Conservation (phyloP, 1,140 invertebrate genomes). For the Dendrolimus kikuchii region DNA sequence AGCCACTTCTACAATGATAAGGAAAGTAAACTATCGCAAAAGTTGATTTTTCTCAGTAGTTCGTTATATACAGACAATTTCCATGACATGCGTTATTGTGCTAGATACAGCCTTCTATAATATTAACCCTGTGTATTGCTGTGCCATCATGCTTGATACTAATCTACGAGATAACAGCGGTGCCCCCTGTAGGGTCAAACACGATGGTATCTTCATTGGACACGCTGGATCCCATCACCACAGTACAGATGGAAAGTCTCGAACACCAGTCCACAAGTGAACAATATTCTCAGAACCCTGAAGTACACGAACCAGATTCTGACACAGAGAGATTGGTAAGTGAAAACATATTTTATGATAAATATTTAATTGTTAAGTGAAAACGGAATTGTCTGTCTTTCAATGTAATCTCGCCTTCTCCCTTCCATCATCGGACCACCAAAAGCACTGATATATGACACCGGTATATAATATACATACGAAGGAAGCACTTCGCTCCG, state of each 20-base stretch:
- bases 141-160: slow-evolving; percentile 60
- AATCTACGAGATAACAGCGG: slow-evolving; percentile 68
- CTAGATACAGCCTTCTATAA: too few relatives aligned
- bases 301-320: slow-evolving; percentile 63
- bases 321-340: slow-evolving; percentile 63
- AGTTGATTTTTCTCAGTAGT: too few relatives aligned
- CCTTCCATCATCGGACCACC: too few relatives aligned
- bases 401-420: too few relatives aligned
- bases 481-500: too few relatives aligned
- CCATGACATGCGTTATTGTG: too few relatives aligned
- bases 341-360: neutral
- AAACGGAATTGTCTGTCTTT: neutral
- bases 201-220: slow-evolving; percentile 83
- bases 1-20: too few relatives aligned
- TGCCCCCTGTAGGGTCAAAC: slow-evolving; percentile 75
- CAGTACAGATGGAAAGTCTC: slow-evolving; percentile 62
- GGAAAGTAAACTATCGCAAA: too few relatives aligned
- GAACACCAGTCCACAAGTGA: slow-evolving; percentile 66
- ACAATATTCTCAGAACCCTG: slow-evolving; percentile 60
- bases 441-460: too few relatives aligned
- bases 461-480: too few relatives aligned
- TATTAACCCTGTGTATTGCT: slow-evolving; percentile 21
- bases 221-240: slow-evolving; percentile 74
- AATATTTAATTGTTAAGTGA: slow-evolving; percentile 2
- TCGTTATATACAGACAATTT: too few relatives aligned